These are phyloP conservation scores for Cetoscarus ocellatus DNA, from an alignment of 2,797 vertebrate species.

Conservation along the genomic window DNA sequence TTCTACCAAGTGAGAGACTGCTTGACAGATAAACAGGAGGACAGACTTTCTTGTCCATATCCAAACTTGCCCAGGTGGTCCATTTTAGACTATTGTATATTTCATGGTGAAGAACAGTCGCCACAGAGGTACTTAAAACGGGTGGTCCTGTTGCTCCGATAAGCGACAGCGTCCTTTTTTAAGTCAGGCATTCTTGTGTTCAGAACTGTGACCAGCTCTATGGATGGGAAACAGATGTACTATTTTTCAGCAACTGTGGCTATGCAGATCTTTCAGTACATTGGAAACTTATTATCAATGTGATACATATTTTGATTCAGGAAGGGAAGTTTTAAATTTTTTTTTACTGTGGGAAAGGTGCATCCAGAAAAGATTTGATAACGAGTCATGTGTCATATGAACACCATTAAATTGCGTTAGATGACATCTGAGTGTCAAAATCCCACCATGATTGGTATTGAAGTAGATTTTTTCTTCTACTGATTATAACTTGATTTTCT, in stretches of 20 bases:
- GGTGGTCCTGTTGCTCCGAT: slow-evolving; percentile 9
- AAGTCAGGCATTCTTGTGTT: slow-evolving; percentile 10
- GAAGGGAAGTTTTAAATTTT: slow-evolving; percentile 48
- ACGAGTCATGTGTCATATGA: slow-evolving; percentile 17
- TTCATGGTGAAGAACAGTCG: background rate
- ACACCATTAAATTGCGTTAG: slow-evolving; percentile 8
- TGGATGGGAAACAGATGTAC: slow-evolving; percentile 21
- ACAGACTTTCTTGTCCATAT: slow-evolving; percentile 52
- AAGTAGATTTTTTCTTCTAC: slow-evolving; percentile 46
- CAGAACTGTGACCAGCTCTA: slow-evolving; percentile 11
- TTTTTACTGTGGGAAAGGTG: slow-evolving; percentile 30
- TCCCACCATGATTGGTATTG: slow-evolving; percentile 28
- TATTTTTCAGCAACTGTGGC: slow-evolving; percentile 40
- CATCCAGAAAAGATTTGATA: slow-evolving; percentile 28
- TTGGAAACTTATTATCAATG: slow-evolving; percentile 32
- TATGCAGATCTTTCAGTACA: slow-evolving; percentile 57
- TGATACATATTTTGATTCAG: slow-evolving; percentile 35
- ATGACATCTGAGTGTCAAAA: slow-evolving; percentile 39
- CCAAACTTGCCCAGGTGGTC: background rate
- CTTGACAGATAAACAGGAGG: slow-evolving; percentile 49
- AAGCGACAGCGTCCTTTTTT: background rate
- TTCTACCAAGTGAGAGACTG: slow-evolving; percentile 44
- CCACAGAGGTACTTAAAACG: slow-evolving; percentile 3
- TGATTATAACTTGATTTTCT: slow-evolving; percentile 35
- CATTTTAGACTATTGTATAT: background rate